phyloP scores from a whole-genome alignment of 2,888 invertebrate species.

The Drosophila cognata region DNA sequence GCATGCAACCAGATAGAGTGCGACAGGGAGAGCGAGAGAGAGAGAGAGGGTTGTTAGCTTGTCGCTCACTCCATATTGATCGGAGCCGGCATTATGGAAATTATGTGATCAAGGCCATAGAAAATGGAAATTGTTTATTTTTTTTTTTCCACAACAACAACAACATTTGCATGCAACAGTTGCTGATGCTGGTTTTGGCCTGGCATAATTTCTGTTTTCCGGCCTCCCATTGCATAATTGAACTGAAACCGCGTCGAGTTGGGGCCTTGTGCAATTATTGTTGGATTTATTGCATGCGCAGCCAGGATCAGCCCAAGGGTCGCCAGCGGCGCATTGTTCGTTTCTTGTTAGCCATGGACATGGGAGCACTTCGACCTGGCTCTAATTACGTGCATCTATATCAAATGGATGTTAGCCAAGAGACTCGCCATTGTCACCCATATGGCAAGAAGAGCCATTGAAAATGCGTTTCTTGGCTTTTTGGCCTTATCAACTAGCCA shows the following conservation, averaged over 20 bases:
- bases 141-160: constrained; percentile 17
- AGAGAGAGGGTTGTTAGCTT: constrained; percentile 62
- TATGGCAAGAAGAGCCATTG: constrained; percentile 26
- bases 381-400: constrained; percentile 48
- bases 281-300: constrained; percentile 74
- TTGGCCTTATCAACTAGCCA: constrained; percentile 48
- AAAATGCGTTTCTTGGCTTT: constrained; percentile 39
- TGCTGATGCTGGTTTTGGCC: constrained; percentile 26
- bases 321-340: constrained; percentile 57
- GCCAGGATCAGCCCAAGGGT: constrained; percentile 19
- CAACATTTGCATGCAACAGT: constrained; percentile 50
- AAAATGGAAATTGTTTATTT: constrained; percentile 79
- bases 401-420: constrained; percentile 20
- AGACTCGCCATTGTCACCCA: constrained; percentile 51
- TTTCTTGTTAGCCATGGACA: background rate
- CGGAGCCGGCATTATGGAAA: constrained; percentile 76
- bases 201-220: constrained; percentile 54
- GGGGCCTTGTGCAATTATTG: constrained; percentile 69
- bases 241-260: constrained; percentile 26
- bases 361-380: constrained; percentile 31
- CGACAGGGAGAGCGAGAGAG: background rate
- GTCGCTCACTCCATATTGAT: constrained; percentile 81
- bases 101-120: constrained; percentile 83
- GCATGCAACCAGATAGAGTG: constrained; percentile 33
- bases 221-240: constrained; percentile 68